Base-by-base conservation (phyloP, 2,797 vertebrate species). In the Linurgus olivaceus region DNA sequence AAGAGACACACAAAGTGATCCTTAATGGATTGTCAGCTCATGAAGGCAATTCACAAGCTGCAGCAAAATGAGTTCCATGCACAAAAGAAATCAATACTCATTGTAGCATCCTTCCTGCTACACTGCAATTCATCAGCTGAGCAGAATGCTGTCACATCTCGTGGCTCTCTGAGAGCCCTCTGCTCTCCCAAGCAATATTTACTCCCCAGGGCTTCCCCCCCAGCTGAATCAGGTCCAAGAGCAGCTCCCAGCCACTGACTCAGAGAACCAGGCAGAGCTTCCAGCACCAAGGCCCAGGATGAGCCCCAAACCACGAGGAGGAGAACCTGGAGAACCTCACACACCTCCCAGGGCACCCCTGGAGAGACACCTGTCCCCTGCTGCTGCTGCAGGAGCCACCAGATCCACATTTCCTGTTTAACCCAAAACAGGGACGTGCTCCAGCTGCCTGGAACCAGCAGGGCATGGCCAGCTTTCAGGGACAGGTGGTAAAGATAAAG, bases 21-120 rank as follows among this genome's bases (percentile, higher is more conserved):
- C 74, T 98, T 98, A 98, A 98, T 98, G 97, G 97, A 98, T 96
- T 98, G 97, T 98, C 98, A 97, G 81, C 88, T 96, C 93, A 94
- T 84, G 95, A 96, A 98, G 96, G 97, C 97, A 97, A 98, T 98
- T 98, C 98, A 97, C 97, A 98, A 97, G 97, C 97, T 96, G 95
- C 33, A 94, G 94, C 94, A 97, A 98, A 98, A 98, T 97, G 96
- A 98, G 96, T 96, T 97, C 96, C 90, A 94, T 88, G 97, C 96
- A 96, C 96, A 97, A 96, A 97, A 97, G 95, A 98, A 98, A 98
- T 98, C 98, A 97, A 98, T 98, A 98, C 86, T 96, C 97, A 97
- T 97, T 96, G 97, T 97, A 97, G 93, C 95, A 96, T 97, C 96
- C 95, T 98, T 98, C 97, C 95, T 97, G 90, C 88, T 93, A 90